Percentiles rank a stretch among this genome's conserved stretches.
Conservation (phyloP, 1,140 invertebrate genomes). For the Heliconius eleuchia region DNA sequence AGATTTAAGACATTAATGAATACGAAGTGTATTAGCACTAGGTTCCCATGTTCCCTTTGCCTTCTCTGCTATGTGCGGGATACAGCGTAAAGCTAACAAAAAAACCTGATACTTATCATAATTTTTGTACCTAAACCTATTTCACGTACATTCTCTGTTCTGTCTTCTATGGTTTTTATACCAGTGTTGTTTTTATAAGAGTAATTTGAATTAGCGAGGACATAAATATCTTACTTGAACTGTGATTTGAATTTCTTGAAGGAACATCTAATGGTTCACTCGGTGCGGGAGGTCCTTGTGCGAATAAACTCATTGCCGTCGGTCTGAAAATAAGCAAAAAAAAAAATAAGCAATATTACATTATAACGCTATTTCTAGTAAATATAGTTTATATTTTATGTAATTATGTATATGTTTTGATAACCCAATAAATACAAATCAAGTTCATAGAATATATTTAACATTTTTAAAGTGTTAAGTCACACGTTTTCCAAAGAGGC, state of each 20-base stretch:
- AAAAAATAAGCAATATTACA: background rate
- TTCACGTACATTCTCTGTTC: too few species aligned
- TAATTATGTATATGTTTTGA: background rate
- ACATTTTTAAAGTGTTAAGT: too few species aligned
- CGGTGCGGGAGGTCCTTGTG: slow-evolving; percentile 67
- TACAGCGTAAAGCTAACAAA: background rate
- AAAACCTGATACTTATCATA: background rate
- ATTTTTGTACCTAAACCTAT: too few species aligned
- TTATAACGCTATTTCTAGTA: background rate
- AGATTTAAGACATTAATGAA: too few species aligned
- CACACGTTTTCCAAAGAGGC: too few species aligned
- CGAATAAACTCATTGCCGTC: slow-evolving; percentile 82
- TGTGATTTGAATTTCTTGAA: slow-evolving; percentile 57
- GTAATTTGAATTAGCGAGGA: background rate
- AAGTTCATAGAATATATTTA: background rate
- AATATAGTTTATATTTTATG: background rate
- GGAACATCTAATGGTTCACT: slow-evolving; percentile 75
- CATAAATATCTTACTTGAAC: slow-evolving; percentile 47
- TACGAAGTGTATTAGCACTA: too few species aligned
- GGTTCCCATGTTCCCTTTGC: too few species aligned
- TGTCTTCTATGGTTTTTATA: too few species aligned
- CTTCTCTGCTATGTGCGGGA: too few species aligned
- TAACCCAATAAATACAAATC: background rate
- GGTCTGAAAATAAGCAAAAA: slow-evolving; percentile 69
- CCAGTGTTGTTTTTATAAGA: too few species aligned